Conservation (phyloP, 2,797 vertebrate genomes). For the Crocidura indochinensis region DNA sequence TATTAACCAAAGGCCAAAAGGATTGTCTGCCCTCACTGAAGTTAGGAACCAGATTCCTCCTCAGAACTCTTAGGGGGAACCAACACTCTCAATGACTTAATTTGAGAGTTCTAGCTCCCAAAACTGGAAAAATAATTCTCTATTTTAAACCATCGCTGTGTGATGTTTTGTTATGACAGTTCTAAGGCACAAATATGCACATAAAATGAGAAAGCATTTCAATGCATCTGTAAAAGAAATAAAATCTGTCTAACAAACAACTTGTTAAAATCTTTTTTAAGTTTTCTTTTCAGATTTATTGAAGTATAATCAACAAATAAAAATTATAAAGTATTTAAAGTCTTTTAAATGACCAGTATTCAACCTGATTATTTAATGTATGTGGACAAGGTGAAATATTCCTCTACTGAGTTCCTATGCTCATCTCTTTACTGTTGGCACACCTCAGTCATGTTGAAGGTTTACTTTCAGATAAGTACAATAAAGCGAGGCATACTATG, state of each 20-base stretch:
- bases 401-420: background rate
- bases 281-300: background rate
- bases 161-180: background rate
- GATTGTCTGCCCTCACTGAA: background rate
- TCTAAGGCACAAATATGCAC: background rate
- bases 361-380: background rate
- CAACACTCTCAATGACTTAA: background rate
- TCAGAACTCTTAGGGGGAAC: background rate
- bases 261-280: conserved; percentile 26
- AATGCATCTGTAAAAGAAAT: background rate
- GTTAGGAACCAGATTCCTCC: background rate
- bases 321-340: background rate
- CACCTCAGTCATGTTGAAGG: too few relatives aligned
- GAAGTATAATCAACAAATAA: background rate
- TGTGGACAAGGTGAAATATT: background rate
- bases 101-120: background rate
- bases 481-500: background rate
- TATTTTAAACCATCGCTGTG: background rate
- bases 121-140: conserved; percentile 1
- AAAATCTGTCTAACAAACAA: conserved; percentile 25
- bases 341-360: background rate
- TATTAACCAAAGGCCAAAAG: background rate
- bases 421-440: background rate
- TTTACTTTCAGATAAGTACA: background rate
- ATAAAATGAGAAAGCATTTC: conserved; percentile 11